Conservation (phyloP, 2,888 invertebrate genomes). For the Onthophagus sagittarius region DNA sequence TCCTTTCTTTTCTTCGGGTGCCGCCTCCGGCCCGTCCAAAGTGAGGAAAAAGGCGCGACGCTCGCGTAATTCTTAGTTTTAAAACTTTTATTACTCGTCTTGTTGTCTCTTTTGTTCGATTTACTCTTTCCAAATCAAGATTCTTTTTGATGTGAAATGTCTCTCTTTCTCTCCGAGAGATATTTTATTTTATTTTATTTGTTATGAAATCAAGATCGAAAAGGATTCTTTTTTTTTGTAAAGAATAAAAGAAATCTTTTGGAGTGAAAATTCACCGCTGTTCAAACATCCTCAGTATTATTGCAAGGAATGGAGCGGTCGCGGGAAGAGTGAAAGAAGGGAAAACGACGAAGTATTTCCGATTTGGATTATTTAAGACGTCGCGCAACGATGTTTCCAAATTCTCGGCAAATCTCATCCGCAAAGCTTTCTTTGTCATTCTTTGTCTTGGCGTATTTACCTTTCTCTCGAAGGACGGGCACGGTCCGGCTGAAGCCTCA, state of each 20-base stretch:
- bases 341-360: slow-evolving; percentile 12
- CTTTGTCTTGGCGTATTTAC: slow-evolving; percentile 40
- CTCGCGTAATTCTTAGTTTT: slow-evolving; percentile 12
- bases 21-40: not conserved
- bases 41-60: not conserved
- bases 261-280: slow-evolving; percentile 1
- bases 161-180: not conserved
- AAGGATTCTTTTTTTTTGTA: too few relatives aligned
- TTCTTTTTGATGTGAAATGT: not conserved
- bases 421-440: slow-evolving; percentile 38
- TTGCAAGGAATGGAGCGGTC: not conserved
- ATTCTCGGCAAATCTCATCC: slow-evolving; percentile 41
- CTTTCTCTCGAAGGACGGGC: slow-evolving; percentile 35
- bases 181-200: too few relatives aligned
- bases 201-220: too few relatives aligned
- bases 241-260: too few relatives aligned
- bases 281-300: not conserved
- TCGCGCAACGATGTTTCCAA: slow-evolving; percentile 39
- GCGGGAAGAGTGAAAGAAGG: slow-evolving; percentile 1
- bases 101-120: not conserved
- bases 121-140: not conserved
- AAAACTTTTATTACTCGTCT: slow-evolving; percentile 9
- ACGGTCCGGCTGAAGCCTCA: slow-evolving; percentile 30
- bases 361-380: slow-evolving; percentile 42
- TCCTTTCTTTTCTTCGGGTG: not conserved